phyloP scores from a whole-genome alignment of 2,888 invertebrate species.

The Caenorhabditis macrosperma region DNA sequence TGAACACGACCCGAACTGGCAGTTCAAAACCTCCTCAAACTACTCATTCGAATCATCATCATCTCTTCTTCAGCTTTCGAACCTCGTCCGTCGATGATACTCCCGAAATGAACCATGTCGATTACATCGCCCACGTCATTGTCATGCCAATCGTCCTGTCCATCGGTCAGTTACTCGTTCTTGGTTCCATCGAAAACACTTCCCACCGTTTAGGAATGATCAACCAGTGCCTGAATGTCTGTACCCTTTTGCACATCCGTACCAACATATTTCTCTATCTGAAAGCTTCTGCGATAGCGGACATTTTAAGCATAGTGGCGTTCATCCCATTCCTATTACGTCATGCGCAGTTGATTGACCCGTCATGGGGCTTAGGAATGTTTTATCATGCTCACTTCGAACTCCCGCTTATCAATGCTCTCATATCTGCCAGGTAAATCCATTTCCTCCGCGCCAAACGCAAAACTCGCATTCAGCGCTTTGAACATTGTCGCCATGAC shows the following conservation, averaged over 20 bases:
- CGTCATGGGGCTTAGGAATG: conserved; percentile 84
- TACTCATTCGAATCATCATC: too few species aligned
- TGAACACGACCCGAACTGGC: background rate
- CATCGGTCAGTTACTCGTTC: conserved; percentile 61
- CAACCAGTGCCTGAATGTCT: conserved; percentile 79
- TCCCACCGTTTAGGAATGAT: too few species aligned
- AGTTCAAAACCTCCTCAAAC: too few species aligned
- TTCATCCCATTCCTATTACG: conserved; percentile 82
- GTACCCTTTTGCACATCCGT: conserved; percentile 77
- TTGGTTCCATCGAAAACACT: background rate
- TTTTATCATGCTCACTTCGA: conserved; percentile 82
- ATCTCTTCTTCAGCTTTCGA: conserved; percentile 45
- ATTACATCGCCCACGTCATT: conserved; percentile 74
- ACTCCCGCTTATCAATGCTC: conserved; percentile 81
- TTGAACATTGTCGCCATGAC: conserved; percentile 82
- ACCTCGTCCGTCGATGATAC: conserved; percentile 42
- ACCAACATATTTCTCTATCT: conserved; percentile 74
- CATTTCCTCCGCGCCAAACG: background rate
- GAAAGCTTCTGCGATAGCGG: conserved; percentile 87
- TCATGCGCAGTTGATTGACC: conserved; percentile 66
- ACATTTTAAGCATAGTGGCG: conserved; percentile 86
- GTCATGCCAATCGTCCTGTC: conserved; percentile 74
- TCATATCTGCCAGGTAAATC: conserved; percentile 81
- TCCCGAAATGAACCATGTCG: conserved; percentile 70
- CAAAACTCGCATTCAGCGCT: conserved; percentile 77